Evolutionary conservation across 2,888 invertebrate genomes (phyloP), one percentile per base, ranked within the genome.

Genomic region (Agelastica alni): DNA sequence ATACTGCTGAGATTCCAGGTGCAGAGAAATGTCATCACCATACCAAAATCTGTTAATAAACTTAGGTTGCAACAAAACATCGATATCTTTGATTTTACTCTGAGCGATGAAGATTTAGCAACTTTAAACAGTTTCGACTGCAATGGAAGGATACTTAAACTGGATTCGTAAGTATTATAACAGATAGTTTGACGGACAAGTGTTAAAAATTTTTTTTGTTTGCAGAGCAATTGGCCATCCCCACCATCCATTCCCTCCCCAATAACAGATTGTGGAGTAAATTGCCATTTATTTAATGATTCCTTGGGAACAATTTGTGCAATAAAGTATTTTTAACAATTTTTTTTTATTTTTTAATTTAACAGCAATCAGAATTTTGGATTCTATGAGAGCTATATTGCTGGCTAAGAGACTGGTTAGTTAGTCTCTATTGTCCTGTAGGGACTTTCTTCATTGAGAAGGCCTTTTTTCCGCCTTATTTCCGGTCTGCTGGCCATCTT

Each of bases 21-120:
- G 45, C 88, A 93, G 65, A 82, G 87, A 44, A 86, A 84, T 3
- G 80, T 85, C 59, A 82, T 88, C 31, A 87, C 88, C 20, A 91
- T 93, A 62, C 92, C 93, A 0, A 93, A 93, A 72, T 91, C 91
- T 0, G 88, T 91, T 16, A 91, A 82, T 0, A 86, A 85, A 61
- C 76, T 81, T 0, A 81, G 87, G 64, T 85, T 90, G 70, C 79
- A 79, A 53, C 79, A 85, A 66, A 86, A 93, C 75, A 84, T 87
- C 64, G 72, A 87, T 56, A 85, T 92, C 7, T 84, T 86, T 62
- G 88, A 90, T 75, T 92, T 93, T 73, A 80, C 85, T 62, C 76
- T 93, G 62, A 78, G 81, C 0, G 66, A 77, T 0, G 87, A 88
- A 31, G 91, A 92, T 65, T 72, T 91, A 59, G 71, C 77, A 3